Percentiles rank a stretch among this genome's conserved stretches.
These are phyloP conservation scores for Eubasilissa regina DNA, from an alignment of 1,140 invertebrate genomes.

Conservation along the genomic window DNA sequence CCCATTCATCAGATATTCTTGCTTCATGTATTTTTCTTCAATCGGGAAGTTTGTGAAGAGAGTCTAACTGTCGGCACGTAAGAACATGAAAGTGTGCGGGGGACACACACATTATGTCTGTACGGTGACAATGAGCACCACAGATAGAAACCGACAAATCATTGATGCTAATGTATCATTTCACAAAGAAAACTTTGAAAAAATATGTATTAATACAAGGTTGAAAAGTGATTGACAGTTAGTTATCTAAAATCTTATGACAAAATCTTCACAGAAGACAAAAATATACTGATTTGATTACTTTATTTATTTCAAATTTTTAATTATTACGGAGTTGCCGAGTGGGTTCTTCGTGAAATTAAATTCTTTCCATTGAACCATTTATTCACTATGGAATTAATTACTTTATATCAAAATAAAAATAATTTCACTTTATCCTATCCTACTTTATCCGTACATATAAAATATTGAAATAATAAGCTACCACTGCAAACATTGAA, in stretches of 20 bases:
- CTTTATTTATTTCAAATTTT: conserved; percentile 37
- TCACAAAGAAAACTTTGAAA: too few relatives aligned
- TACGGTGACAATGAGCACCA: too few relatives aligned
- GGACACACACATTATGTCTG: too few relatives aligned
- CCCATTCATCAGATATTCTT: conserved; percentile 38
- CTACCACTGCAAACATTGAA: conserved; percentile 65
- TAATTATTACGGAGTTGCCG: conserved; percentile 29
- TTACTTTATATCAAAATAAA: conserved; percentile 64
- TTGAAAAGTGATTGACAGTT: conserved; percentile 48
- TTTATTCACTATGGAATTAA: conserved; percentile 25
- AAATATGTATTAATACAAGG: too few relatives aligned
- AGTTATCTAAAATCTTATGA: conserved; percentile 58
- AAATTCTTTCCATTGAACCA: conserved; percentile 6
- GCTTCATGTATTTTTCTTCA: conserved; percentile 18
- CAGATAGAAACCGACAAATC: too few relatives aligned
- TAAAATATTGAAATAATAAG: conserved; percentile 63
- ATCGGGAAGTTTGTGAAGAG: conserved; percentile 23
- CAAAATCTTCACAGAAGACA: conserved; percentile 76
- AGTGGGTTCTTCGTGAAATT: conserved; percentile 7
- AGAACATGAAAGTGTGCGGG: neutral
- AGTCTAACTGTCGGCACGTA: neutral
- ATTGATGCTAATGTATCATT: too few relatives aligned
- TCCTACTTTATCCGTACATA: conserved; percentile 66
- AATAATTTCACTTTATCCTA: conserved; percentile 73
- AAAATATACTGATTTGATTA: conserved; percentile 75